Conservation (phyloP, 2,797 vertebrate genomes). For the Mastacembelus armatus region DNA sequence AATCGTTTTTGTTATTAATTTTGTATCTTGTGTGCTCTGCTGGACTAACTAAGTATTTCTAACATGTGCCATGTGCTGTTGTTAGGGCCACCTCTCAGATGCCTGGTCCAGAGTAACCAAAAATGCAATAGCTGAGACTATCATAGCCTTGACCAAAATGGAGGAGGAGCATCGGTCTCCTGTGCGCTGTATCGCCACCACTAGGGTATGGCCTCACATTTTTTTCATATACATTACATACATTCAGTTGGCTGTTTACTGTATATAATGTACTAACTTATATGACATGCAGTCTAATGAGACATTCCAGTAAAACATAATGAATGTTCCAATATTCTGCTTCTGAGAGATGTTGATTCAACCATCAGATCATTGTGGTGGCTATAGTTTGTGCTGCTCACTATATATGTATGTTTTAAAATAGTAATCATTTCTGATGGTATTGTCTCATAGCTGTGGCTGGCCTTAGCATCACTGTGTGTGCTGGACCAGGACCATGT, state of each 20-base stretch:
- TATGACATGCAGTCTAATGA: too few relatives aligned
- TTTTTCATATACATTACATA: not conserved
- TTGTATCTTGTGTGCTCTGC: not conserved
- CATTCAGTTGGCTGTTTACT: too few relatives aligned
- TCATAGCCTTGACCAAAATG: conserved; percentile 99
- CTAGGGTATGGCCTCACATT: conserved; percentile 85
- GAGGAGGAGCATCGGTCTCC: conserved; percentile 98
- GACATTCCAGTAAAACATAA: too few relatives aligned
- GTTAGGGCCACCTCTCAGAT: conserved; percentile 96
- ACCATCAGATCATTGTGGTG: too few relatives aligned
- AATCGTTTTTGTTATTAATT: not conserved
- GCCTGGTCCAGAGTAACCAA: conserved; percentile 99
- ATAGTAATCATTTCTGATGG: not conserved
- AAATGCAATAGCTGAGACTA: conserved; percentile 99
- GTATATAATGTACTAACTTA: too few relatives aligned
- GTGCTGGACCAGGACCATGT: conserved; percentile 99
- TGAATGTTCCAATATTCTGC: too few relatives aligned
- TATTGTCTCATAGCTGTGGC: conserved; percentile 88
- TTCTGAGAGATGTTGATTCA: too few relatives aligned
- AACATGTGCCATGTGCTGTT: conserved; percentile 10
- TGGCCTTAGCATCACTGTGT: conserved; percentile 96
- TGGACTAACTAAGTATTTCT: not conserved
- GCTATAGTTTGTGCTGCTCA: too few relatives aligned
- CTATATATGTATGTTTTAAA: too few relatives aligned
- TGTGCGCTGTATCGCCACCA: conserved; percentile 97